Evolutionary conservation across 2,797 vertebrate species (phyloP).

Genomic region (Australoheros facetus): DNA sequence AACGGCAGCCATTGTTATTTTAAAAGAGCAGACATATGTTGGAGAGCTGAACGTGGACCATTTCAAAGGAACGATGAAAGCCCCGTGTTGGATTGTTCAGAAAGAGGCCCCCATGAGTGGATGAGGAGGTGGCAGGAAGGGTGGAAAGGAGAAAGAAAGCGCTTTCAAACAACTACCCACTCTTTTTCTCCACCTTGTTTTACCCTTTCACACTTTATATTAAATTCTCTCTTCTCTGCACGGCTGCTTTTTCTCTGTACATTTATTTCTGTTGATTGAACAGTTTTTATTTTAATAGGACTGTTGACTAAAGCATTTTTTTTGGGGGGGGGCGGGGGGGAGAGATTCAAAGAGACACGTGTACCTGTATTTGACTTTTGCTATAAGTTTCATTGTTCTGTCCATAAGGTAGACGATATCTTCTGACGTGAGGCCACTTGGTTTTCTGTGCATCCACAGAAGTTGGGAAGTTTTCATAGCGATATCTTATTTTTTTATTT

Average conservation of each 20-base stretch:
- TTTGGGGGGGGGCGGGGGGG: no score
- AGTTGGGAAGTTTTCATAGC: neutral
- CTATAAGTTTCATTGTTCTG: constrained; percentile 29
- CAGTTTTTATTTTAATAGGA: constrained; percentile 42
- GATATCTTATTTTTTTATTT: neutral
- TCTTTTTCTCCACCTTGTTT: constrained; percentile 49
- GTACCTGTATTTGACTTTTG: constrained; percentile 22
- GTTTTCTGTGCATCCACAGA: neutral
- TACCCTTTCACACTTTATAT: constrained; percentile 47
- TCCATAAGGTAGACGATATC: constrained; percentile 20
- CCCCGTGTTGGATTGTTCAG: constrained; percentile 74
- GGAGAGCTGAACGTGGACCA: constrained; percentile 62
- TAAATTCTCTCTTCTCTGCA: constrained; percentile 31
- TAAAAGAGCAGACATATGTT: constrained; percentile 79
- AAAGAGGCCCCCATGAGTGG: constrained; percentile 72
- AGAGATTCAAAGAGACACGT: constrained; percentile 57
- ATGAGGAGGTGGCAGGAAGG: constrained; percentile 71
- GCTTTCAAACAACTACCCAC: constrained; percentile 62
- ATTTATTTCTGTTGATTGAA: constrained; percentile 52
- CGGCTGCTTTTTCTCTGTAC: constrained; percentile 29
- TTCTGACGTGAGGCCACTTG: constrained; percentile 3
- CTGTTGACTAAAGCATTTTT: constrained; percentile 55
- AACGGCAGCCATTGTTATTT: constrained; percentile 73
- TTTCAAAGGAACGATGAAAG: constrained; percentile 79
- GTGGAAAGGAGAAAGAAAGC: constrained; percentile 64